Conservation (phyloP, 2,113 vertebrate species). For the Dipodomys ordii region DNA sequence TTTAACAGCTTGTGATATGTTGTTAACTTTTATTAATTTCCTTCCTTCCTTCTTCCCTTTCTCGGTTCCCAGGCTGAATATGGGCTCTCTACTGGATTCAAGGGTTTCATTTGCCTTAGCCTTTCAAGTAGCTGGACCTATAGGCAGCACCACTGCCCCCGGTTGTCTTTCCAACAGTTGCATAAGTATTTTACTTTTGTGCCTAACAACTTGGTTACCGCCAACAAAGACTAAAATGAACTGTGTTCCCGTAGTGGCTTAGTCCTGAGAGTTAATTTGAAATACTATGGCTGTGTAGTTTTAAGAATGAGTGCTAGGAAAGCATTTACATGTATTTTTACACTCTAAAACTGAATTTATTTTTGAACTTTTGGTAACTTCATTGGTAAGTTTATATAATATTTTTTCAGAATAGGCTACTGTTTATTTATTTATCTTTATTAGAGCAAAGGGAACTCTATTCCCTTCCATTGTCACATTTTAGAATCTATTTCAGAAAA, state of each 20-base stretch:
- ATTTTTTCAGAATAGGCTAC: constrained; percentile 18
- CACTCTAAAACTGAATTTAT: constrained; percentile 26
- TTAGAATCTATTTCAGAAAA: constrained; percentile 46
- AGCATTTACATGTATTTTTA: constrained; percentile 38
- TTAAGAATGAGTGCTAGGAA: neutral
- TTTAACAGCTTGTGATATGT: neutral
- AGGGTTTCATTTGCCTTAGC: neutral
- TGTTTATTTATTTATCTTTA: constrained; percentile 26
- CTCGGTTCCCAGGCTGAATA: too few relatives aligned
- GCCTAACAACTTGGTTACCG: neutral
- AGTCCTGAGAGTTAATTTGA: neutral
- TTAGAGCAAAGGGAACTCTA: constrained; percentile 24
- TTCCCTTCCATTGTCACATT: neutral
- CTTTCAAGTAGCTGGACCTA: neutral
- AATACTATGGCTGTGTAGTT: neutral
- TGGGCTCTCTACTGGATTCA: neutral
- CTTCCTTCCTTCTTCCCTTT: too few relatives aligned
- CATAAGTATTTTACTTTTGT: neutral
- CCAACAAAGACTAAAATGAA: neutral
- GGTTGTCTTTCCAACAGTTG: neutral
- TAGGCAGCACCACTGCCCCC: neutral
- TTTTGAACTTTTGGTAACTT: neutral
- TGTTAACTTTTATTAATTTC: too few relatives aligned
- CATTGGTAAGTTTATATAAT: neutral
- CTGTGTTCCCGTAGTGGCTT: neutral